Conservation (phyloP, 2,113 vertebrate species). For the Narcine bancroftii region DNA sequence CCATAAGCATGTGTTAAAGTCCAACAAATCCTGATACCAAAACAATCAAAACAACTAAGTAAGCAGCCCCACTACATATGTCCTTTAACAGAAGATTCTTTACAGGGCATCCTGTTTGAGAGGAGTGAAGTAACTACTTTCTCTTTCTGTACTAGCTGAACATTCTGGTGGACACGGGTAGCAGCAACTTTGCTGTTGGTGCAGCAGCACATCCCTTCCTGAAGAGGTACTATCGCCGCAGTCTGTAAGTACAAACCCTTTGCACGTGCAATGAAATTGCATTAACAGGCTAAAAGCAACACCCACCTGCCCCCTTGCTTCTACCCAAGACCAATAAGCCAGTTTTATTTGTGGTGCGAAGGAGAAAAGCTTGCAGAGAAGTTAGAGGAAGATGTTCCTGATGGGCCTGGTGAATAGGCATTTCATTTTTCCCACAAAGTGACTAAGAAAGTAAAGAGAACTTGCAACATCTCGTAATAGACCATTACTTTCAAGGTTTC, state of each 20-base stretch:
- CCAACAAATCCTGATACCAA: neutral
- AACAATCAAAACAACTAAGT: neutral
- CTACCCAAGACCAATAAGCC: neutral
- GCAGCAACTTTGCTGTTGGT: constrained; percentile 97
- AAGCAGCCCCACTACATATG: neutral
- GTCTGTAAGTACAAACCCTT: constrained; percentile 71
- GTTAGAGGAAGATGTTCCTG: neutral
- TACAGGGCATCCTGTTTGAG: neutral
- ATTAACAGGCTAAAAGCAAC: neutral
- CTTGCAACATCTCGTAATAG: neutral
- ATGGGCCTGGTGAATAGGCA: neutral
- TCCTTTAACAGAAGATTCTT: neutral
- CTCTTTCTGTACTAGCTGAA: constrained; percentile 67
- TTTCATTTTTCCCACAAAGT: neutral
- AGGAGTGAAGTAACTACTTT: neutral
- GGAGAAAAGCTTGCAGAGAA: too few species aligned
- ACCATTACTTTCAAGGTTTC: neutral
- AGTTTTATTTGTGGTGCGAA: neutral
- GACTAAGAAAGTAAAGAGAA: neutral
- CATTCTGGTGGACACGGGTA: constrained; percentile 94
- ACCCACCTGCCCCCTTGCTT: neutral
- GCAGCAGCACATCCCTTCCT: constrained; percentile 88
- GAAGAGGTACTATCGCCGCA: constrained; percentile 84
- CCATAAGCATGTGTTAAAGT: too few species aligned
- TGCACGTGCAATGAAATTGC: neutral